Base-by-base conservation (phyloP, 2,888 invertebrate genomes). In the Ditula angustiorana region DNA sequence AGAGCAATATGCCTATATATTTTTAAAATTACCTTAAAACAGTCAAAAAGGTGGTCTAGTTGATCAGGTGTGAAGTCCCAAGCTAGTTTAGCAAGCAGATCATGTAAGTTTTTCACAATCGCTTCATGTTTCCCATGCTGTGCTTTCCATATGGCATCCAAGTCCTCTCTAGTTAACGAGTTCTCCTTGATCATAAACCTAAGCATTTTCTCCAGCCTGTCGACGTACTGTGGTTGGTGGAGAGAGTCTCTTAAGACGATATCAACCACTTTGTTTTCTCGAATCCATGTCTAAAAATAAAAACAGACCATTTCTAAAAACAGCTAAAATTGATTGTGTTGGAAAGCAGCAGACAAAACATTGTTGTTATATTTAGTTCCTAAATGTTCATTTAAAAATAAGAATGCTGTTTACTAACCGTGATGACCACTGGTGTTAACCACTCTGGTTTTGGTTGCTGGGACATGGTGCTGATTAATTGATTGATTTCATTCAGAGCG, bases 61-160 rank as follows among this genome's bases (percentile, higher is more conserved):
- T 99, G 99, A 84, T 99, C 98, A 0, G 99, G 98, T 70, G 98
- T 97, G 86, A 99, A 99, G 86, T 99, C 99, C 99, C 99, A 99
- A 0, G 99, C 99, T 57, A 99, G 93, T 88, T 99, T 99, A 8
- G 99, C 98, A 66, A 99, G 88, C 71, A 99, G 92, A 84, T 99
- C 99, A 83, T 99, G 99, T 44, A 99, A 96, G 84, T 99, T 99
- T 88, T 98, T 99, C 7, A 99, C 99, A 75, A 99, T 99, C 7
- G 99, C 99, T 87, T 99, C 99, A 86, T 99, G 99, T 89, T 99
- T 99, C 13, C 98, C 99, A 67, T 97, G 97, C 91, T 99, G 99
- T 2, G 99, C 99, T 61, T 97, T 97, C 99, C 99, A 99, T 69
- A 99, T 96, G 11, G 97, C 97, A 83, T 99, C 99, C 74, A 99